phyloP scores from a whole-genome alignment of 2,888 invertebrate genomes.

The Coenonympha glycerion region DNA sequence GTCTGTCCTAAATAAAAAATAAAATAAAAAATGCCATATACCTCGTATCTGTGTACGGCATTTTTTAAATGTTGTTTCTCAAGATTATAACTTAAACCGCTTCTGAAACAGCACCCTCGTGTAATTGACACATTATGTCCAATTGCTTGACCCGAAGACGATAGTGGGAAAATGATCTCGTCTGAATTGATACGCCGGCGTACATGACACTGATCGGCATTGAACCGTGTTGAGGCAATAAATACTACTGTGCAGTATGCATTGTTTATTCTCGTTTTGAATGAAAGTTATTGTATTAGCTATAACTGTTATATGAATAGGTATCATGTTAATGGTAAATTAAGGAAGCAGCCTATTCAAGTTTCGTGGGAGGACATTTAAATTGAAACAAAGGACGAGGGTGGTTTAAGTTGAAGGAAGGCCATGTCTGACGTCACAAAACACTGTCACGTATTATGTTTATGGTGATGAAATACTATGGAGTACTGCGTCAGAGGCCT shows the following conservation, averaged over 20 bases:
- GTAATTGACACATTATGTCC: conserved; percentile 5
- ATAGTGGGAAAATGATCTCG: not conserved
- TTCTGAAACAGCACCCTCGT: too few relatives aligned
- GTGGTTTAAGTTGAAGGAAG: too few relatives aligned
- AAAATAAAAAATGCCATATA: too few relatives aligned
- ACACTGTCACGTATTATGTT: too few relatives aligned
- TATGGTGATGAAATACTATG: too few relatives aligned
- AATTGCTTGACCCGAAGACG: conserved; percentile 11
- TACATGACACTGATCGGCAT: not conserved
- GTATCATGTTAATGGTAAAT: not conserved
- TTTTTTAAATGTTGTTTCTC: too few relatives aligned
- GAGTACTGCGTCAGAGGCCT: too few relatives aligned
- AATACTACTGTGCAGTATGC: not conserved
- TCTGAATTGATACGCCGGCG: not conserved
- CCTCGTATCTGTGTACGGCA: too few relatives aligned
- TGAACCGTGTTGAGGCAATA: not conserved
- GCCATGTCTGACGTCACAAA: too few relatives aligned
- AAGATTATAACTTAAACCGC: too few relatives aligned
- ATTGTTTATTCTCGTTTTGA: not conserved
- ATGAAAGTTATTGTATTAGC: not conserved
- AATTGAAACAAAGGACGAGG: too few relatives aligned
- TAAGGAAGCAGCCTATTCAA: not conserved
- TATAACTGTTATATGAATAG: not conserved
- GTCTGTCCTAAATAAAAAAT: too few relatives aligned
- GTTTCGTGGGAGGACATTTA: not conserved